Base-by-base conservation (phyloP, 2,888 invertebrate genomes). In the Chrysomela aeneicollis region DNA sequence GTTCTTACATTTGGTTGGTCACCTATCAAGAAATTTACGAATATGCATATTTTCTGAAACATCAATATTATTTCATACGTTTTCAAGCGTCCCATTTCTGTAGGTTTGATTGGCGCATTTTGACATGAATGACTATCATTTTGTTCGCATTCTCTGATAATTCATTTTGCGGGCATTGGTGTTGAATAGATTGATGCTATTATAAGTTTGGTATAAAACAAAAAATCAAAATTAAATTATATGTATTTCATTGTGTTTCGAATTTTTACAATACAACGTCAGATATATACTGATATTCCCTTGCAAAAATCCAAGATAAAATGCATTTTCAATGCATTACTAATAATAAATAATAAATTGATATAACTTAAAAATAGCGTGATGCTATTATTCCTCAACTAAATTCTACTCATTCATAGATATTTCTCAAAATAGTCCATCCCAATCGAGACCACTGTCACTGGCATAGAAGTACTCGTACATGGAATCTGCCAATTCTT, bases 381-480 rank as follows among this genome's bases (percentile, higher is more conserved):
- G 55, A 55, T 55, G 57, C 57, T 12, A 46, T 57, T 21, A 42
- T 21, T 21, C 10, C 12, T 49, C 47, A n/a, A 42, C 42, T 17
- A 42, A n/a, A n/a, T n/a, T n/a, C n/a, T n/a, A n/a, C 10, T 10
- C 6, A 35, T 9, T 35, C 35, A 35, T 35, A 6, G 35, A 35
- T 10, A 22, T 6, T 1, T 51, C 22, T 76, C 78, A 82, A 59
- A 82, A 76, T 46, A 82, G 62, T 35, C 73, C 78, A 63, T 88
- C 88, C 58, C 87, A 83, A 73, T 88, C 88, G 63, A 87, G 82
- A 61, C 73, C 77, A 12, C 85, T 85, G 66, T 85, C 87, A 22
- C 84, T 85, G 4, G 87, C 87, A 69, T 88, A 88, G 61, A 89
- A 84, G 79, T 88, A 88, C 77, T 89, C 89, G 76, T 88, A 88